Evolutionary conservation across 1,140 invertebrate species (phyloP).

Genomic region (Brachionus paranguensis): DNA sequence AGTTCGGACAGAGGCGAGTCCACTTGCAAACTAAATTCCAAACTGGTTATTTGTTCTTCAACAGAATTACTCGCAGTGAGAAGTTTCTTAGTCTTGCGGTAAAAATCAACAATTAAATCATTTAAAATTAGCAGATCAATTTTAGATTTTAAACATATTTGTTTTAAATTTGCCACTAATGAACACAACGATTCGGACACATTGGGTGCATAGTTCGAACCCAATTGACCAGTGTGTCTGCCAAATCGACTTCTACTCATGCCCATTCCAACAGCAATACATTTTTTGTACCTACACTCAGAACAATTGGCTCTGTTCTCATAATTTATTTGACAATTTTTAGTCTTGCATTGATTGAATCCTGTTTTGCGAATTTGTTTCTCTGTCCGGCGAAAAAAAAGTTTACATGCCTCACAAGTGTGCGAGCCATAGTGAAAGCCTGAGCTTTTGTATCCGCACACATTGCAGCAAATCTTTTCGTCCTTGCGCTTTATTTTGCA

Average conservation of each 20-base stretch:
- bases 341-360: constrained; percentile 27
- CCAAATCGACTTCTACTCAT: constrained; percentile 27
- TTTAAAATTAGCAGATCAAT: not conserved
- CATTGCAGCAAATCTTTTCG: constrained; percentile 37
- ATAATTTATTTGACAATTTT: constrained; percentile 34
- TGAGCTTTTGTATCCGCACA: constrained; percentile 26
- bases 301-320: constrained; percentile 37
- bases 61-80: not conserved
- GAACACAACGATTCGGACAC: not conserved
- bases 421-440: constrained; percentile 34
- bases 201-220: not conserved
- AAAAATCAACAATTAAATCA: not conserved
- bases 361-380: constrained; percentile 38
- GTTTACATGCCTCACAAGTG: constrained; percentile 29
- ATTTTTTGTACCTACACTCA: constrained; percentile 33
- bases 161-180: not conserved
- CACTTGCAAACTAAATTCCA: not conserved
- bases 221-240: not conserved
- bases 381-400: constrained; percentile 28
- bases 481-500: constrained; percentile 29
- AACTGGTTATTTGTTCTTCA: not conserved
- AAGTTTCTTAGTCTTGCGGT: not conserved
- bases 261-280: constrained; percentile 27
- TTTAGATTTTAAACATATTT: not conserved
- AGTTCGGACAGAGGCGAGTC: constrained; percentile 29